Conservation (phyloP, 2,888 invertebrate genomes). For the Caenorhabditis angaria region DNA sequence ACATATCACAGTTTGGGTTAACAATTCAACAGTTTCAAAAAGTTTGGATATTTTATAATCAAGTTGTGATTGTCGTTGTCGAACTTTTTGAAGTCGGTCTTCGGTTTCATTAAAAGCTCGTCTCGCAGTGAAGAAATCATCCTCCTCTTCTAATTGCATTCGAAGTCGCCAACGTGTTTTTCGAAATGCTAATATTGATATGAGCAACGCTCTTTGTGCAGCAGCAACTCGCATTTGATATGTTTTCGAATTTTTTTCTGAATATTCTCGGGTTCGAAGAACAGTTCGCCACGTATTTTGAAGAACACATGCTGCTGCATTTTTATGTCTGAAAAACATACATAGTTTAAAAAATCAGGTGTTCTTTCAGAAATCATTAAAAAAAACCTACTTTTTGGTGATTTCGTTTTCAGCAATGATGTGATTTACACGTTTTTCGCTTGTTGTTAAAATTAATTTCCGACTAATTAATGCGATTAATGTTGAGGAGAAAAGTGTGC, state of each 20-base stretch:
- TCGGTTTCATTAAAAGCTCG: conserved; percentile 68
- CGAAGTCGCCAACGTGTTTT: conserved; percentile 62
- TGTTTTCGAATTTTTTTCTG: conserved; percentile 82
- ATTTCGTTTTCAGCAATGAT: conserved; percentile 78
- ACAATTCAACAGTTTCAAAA: conserved; percentile 53
- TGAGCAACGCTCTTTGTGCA: conserved; percentile 59
- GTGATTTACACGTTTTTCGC: conserved; percentile 99
- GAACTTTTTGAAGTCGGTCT: conserved; percentile 60
- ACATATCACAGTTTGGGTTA: conserved; percentile 48
- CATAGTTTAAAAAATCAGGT: neutral
- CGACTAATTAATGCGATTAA: conserved; percentile 98
- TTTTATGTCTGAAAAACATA: conserved; percentile 78
- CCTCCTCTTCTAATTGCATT: conserved; percentile 65
- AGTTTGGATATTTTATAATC: conserved; percentile 49
- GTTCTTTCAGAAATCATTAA: too few relatives aligned
- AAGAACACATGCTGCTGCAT: conserved; percentile 97
- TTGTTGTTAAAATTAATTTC: conserved; percentile 96
- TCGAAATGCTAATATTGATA: conserved; percentile 62
- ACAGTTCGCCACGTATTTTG: conserved; percentile 88
- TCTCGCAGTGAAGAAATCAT: conserved; percentile 64
- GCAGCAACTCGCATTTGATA: conserved; percentile 76
- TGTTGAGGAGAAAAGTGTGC: conserved; percentile 96
- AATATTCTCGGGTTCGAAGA: conserved; percentile 43
- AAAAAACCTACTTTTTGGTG: conserved; percentile 46
- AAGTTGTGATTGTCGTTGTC: conserved; percentile 54